These are phyloP conservation scores for Oceanodroma leucorhoa DNA, from an alignment of 2,797 vertebrate species.

Conservation along the genomic window DNA sequence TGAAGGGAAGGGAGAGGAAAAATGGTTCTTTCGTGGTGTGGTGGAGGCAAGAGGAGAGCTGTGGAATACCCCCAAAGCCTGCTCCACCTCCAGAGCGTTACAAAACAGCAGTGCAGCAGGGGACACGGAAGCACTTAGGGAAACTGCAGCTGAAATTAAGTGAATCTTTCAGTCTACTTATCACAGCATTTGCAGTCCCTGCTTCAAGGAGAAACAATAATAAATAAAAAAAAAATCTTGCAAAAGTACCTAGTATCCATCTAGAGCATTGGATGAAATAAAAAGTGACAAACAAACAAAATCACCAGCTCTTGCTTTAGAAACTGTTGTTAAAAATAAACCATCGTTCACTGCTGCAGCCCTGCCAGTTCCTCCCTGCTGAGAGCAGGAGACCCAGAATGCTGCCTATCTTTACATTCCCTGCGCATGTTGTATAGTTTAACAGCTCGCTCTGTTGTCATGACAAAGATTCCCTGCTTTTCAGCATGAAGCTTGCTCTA, in stretches of 20 bases:
- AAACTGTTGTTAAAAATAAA: constrained; percentile 55
- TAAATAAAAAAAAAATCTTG: neutral
- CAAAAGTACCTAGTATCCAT: constrained; percentile 7
- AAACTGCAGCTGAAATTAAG: constrained; percentile 49
- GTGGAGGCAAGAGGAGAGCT: neutral
- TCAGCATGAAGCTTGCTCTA: neutral
- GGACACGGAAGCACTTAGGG: constrained; percentile 49
- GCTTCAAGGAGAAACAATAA: constrained; percentile 46
- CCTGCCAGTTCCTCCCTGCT: neutral
- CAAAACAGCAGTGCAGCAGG: constrained; percentile 54
- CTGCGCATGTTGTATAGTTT: neutral
- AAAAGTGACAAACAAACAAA: constrained; percentile 49
- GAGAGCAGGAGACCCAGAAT: neutral
- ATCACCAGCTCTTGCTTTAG: constrained; percentile 23
- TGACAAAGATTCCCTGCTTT: constrained; percentile 28
- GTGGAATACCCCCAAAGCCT: neutral
- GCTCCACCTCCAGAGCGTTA: constrained; percentile 22
- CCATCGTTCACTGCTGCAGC: neutral
- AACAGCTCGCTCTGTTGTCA: constrained; percentile 36
- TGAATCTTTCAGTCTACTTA: constrained; percentile 49
- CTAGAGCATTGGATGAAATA: constrained; percentile 22
- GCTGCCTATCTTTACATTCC: neutral
- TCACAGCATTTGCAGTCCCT: neutral
- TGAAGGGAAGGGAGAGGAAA: neutral
- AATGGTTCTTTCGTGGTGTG: neutral